These are phyloP conservation scores for Microchirus variegatus DNA, from an alignment of 2,797 vertebrate genomes.

Conservation along the genomic window DNA sequence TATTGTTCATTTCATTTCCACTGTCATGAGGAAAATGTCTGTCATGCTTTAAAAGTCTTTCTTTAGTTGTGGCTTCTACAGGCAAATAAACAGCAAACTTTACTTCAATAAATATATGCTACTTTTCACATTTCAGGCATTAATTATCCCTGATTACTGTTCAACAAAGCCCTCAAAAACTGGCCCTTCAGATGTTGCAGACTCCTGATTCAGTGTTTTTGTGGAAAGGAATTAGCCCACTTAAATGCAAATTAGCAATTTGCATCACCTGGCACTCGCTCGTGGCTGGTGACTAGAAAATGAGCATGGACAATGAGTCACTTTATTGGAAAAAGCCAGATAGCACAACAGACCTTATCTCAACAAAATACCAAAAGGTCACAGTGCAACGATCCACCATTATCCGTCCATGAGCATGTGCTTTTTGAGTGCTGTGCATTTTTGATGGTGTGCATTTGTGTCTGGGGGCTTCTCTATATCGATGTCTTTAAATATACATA, in stretches of 20 bases:
- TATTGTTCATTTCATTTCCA: neutral
- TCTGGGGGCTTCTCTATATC: constrained; percentile 10
- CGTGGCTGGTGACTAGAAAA: constrained; percentile 9
- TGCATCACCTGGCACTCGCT: constrained; percentile 18
- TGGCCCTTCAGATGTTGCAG: constrained; percentile 2
- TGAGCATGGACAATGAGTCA: constrained; percentile 9
- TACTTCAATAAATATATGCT: neutral
- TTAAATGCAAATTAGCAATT: constrained; percentile 41
- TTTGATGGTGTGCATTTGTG: constrained; percentile 1
- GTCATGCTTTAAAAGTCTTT: neutral
- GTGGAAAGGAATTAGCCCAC: constrained; percentile 35
- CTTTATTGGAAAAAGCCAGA: neutral
- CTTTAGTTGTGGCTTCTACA: neutral
- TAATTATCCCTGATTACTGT: neutral
- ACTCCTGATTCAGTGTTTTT: constrained; percentile 5
- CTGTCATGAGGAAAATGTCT: neutral
- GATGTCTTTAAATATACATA: neutral
- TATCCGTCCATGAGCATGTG: neutral
- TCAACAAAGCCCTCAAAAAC: neutral
- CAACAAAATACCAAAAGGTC: constrained; percentile 57
- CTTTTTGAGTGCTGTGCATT: constrained; percentile 2
- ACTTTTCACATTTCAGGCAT: neutral
- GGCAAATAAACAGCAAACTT: neutral
- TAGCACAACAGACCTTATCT: constrained; percentile 25
- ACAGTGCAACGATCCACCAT: constrained; percentile 17